A percentile compares a stretch with the other conserved stretches of the same genome.
phyloP scores from a whole-genome alignment of 2,888 invertebrate species.

The Cryptus viduatorius region DNA sequence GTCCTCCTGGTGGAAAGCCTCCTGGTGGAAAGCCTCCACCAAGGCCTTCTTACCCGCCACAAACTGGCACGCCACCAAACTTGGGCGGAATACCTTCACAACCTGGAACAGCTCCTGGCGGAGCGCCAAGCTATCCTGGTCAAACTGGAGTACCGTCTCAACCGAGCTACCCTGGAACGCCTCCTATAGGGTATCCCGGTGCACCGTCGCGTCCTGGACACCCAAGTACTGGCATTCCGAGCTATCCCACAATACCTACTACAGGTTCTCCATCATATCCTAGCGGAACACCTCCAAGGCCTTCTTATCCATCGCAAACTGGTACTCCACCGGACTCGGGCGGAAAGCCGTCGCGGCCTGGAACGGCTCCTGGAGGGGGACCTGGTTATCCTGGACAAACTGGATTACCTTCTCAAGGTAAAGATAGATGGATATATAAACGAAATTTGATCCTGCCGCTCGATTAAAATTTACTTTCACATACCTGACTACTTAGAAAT shows the following conservation, averaged over 20 bases:
- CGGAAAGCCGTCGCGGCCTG: constrained; percentile 59
- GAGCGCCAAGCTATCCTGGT: constrained; percentile 67
- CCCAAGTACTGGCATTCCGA: too few species aligned
- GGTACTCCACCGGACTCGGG: too few species aligned
- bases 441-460: too few species aligned
- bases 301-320: too few species aligned
- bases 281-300: background rate
- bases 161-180: constrained; percentile 50
- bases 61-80: too few species aligned
- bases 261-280: background rate
- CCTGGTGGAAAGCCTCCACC: background rate
- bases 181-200: constrained; percentile 34
- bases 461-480: too few species aligned
- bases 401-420: constrained; percentile 42
- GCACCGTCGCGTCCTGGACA: constrained; percentile 75
- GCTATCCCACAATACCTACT: background rate
- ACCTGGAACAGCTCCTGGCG: constrained; percentile 46
- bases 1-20: background rate
- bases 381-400: constrained; percentile 77
- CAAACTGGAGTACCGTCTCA: constrained; percentile 67
- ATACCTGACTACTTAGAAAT: too few species aligned
- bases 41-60: too few species aligned
- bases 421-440: too few species aligned
- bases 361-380: constrained; percentile 61
- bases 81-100: too few species aligned